Conservation (phyloP, 2,888 invertebrate species). For the Minunthozetes semirufus region DNA sequence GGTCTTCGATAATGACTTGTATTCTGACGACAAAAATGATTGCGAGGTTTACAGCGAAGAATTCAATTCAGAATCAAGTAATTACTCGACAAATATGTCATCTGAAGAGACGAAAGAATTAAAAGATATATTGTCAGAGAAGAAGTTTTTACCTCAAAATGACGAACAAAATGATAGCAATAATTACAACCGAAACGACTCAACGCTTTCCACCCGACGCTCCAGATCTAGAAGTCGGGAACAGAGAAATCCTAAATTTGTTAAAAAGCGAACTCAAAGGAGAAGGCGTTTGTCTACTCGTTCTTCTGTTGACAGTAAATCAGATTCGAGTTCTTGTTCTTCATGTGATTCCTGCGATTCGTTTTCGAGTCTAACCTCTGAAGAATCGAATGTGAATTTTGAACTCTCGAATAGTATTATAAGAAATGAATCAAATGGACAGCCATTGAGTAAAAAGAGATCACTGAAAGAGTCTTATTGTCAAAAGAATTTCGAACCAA, state of each 20-base stretch:
- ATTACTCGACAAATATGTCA: background rate
- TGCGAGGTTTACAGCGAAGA: background rate
- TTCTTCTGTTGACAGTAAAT: constrained; percentile 33
- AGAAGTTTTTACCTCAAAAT: background rate
- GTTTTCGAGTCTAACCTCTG: constrained; percentile 6
- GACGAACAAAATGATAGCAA: constrained; percentile 9
- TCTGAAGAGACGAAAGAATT: background rate
- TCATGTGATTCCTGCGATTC: constrained; percentile 32
- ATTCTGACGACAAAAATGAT: background rate
- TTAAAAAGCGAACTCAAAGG: background rate
- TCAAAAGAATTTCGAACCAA: constrained; percentile 17
- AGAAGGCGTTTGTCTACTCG: constrained; percentile 28
- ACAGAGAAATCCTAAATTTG: background rate
- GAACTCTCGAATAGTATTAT: constrained; percentile 14
- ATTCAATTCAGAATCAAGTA: background rate
- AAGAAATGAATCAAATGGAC: background rate
- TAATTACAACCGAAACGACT: background rate
- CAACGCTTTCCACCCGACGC: background rate
- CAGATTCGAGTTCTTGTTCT: constrained; percentile 23
- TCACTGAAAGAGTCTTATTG: constrained; percentile 10
- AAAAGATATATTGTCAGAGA: background rate
- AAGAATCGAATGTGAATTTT: constrained; percentile 11
- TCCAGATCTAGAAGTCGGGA: constrained; percentile 11
- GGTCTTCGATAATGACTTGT: background rate
- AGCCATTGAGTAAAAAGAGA: background rate